These are phyloP conservation scores for Macquaria ambigua DNA, from an alignment of 2,113 vertebrate species.

Conservation along the genomic window DNA sequence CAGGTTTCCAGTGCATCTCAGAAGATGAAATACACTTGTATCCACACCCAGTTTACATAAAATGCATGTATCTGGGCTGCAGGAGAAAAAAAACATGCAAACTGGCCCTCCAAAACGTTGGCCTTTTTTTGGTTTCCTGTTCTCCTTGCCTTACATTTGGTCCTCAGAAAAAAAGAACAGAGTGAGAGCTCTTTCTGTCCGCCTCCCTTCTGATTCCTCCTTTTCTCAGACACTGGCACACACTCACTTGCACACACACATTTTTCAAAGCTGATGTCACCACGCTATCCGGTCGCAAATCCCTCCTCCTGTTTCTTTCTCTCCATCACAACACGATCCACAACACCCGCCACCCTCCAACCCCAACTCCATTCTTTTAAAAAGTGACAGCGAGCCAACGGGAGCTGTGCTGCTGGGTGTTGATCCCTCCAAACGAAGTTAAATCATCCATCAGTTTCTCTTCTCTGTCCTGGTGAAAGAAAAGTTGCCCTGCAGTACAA, in stretches of 20 bases:
- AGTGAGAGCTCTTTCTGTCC: constrained; percentile 55
- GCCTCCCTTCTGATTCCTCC: constrained; percentile 40
- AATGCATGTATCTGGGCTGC: no score
- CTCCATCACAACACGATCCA: constrained; percentile 61
- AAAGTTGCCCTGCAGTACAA: not conserved
- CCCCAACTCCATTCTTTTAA: constrained; percentile 49
- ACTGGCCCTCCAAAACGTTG: not conserved
- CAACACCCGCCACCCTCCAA: constrained; percentile 22
- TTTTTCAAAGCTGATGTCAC: constrained; percentile 88
- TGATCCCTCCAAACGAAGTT: constrained; percentile 33
- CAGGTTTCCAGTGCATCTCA: no score
- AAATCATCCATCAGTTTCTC: constrained; percentile 43
- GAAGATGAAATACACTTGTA: no score
- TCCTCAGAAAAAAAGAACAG: constrained; percentile 25
- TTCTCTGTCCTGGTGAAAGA: constrained; percentile 14
- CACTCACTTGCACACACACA: constrained; percentile 65
- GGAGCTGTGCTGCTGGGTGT: constrained; percentile 38
- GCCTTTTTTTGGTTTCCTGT: not conserved
- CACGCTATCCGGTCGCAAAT: constrained; percentile 80
- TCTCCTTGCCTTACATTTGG: not conserved
- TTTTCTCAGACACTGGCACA: constrained; percentile 57
- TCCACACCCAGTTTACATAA: no score
- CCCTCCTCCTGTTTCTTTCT: constrained; percentile 78
- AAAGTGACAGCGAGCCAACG: constrained; percentile 52
- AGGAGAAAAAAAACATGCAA: no score